Conservation (phyloP, 2,113 vertebrate genomes). For the Vicugna pacos region DNA sequence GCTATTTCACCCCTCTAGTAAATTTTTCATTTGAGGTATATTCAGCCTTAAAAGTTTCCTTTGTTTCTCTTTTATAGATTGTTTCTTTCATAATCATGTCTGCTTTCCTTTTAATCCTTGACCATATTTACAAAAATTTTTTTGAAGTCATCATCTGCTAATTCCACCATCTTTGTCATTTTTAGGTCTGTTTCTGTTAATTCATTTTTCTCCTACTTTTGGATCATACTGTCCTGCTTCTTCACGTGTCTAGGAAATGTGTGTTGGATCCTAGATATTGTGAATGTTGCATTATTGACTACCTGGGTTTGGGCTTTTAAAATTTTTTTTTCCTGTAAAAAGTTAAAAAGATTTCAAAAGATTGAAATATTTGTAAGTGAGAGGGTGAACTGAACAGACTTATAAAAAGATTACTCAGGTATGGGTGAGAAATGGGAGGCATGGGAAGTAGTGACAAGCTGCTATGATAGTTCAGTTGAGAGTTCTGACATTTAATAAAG, state of each 20-base stretch:
- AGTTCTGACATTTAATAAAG: neutral
- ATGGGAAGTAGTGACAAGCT: neutral
- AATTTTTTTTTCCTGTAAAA: neutral
- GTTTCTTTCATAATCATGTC: neutral
- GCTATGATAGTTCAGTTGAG: neutral
- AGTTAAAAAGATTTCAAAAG: conserved; percentile 18
- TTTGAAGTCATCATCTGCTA: neutral
- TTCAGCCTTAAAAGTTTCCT: neutral
- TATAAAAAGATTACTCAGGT: neutral
- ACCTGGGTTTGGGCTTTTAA: neutral
- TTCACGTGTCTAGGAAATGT: neutral
- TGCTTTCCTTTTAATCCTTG: neutral
- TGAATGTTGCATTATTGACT: neutral
- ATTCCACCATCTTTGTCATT: neutral
- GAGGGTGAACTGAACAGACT: neutral
- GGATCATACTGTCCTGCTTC: neutral
- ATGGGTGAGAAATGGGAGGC: neutral
- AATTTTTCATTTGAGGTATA: neutral
- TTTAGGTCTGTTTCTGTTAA: neutral
- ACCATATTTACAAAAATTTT: neutral
- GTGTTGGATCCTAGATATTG: neutral
- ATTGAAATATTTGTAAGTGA: conserved; percentile 29
- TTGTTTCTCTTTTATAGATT: neutral
- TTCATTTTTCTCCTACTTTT: neutral
- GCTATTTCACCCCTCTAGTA: neutral